Evolutionary conservation across 2,113 vertebrate genomes (phyloP).

Genomic region (Heteronetta atricapilla): DNA sequence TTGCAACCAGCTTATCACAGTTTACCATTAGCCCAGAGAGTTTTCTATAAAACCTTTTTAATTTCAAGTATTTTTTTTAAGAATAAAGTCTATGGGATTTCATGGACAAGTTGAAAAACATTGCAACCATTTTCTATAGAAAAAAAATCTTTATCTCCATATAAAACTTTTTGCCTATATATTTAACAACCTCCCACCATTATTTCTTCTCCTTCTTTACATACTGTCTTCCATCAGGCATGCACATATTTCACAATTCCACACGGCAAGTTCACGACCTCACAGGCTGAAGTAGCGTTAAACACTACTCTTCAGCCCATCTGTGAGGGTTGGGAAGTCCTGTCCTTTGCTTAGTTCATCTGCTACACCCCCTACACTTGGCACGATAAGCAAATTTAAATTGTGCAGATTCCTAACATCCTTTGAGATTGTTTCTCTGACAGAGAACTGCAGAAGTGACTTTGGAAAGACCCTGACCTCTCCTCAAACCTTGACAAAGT

Average conservation of each 20-base stretch:
- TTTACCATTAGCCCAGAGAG: neutral
- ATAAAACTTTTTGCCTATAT: neutral
- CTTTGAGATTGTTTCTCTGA: slow-evolving; percentile 1
- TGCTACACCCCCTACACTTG: neutral
- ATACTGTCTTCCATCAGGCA: neutral
- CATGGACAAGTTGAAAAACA: neutral
- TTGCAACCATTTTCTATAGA: neutral
- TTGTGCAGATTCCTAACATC: neutral
- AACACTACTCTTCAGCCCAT: neutral
- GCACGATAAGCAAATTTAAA: neutral
- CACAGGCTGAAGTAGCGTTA: neutral
- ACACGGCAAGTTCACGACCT: neutral
- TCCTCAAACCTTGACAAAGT: neutral
- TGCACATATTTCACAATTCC: neutral
- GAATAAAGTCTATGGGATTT: neutral
- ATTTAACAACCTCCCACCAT: neutral
- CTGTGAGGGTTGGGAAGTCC: neutral
- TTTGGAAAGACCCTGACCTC: neutral
- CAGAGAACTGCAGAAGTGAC: neutral
- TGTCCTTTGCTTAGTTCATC: neutral
- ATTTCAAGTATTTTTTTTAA: neutral
- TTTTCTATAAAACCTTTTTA: neutral
- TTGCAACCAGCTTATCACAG: neutral
- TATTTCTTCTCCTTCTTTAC: neutral
- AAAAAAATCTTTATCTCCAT: neutral